phyloP scores from a whole-genome alignment of 2,888 invertebrate genomes.

The Zygothrica quintamaculata region DNA sequence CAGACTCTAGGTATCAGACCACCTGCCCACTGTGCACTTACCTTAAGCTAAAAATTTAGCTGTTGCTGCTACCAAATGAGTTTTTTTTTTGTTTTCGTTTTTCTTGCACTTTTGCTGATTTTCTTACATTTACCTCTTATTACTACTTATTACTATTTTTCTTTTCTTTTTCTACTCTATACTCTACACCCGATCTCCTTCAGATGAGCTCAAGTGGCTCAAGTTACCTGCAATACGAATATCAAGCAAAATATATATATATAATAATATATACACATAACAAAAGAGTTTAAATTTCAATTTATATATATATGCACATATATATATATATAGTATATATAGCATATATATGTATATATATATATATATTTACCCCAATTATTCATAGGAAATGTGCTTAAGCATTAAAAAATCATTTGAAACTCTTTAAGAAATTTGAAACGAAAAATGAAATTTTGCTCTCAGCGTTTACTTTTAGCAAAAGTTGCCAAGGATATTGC shows the following conservation, averaged over 20 bases:
- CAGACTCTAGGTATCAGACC: constrained; percentile 40
- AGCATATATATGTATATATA: too few species aligned
- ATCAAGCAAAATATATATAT: constrained; percentile 21
- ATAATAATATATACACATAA: too few species aligned
- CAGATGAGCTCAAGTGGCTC: constrained; percentile 24
- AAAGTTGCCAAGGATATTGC: too few species aligned
- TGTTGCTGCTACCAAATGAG: constrained; percentile 28
- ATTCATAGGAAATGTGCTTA: too few species aligned
- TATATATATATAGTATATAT: too few species aligned
- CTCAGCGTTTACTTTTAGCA: too few species aligned
- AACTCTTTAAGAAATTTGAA: too few species aligned
- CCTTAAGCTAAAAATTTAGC: constrained; percentile 24
- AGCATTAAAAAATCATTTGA: too few species aligned
- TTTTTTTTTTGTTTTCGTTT: constrained; percentile 16
- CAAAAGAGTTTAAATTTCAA: constrained; percentile 8
- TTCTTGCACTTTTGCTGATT: constrained; percentile 6
- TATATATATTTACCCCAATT: too few species aligned
- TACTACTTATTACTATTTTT: too few species aligned
- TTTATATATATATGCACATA: not conserved
- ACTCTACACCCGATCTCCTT: constrained; percentile 13
- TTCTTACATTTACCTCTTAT: too few species aligned
- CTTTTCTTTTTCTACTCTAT: constrained; percentile 2
- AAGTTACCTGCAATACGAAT: constrained; percentile 52
- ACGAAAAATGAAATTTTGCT: too few species aligned
- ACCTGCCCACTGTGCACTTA: constrained; percentile 56